Evolutionary conservation across 2,113 vertebrate species (phyloP).

Genomic region (Colistium nudipinnis): DNA sequence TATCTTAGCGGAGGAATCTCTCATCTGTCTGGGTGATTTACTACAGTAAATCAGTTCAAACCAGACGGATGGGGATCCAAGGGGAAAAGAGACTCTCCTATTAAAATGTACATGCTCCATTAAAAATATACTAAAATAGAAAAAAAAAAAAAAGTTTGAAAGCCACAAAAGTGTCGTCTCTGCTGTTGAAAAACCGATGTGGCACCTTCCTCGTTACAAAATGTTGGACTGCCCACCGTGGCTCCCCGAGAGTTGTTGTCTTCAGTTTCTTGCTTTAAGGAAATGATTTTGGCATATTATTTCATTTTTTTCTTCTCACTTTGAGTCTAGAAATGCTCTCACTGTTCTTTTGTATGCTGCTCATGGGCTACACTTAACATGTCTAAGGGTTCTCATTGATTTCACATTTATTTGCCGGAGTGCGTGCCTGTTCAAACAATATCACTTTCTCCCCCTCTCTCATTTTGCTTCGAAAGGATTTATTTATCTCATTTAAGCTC

Average conservation of each 20-base stretch:
- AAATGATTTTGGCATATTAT: conserved; percentile 45
- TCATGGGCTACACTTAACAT: conserved; percentile 18
- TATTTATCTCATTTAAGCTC: conserved; percentile 60
- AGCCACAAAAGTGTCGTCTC: neutral
- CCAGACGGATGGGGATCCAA: too few relatives aligned
- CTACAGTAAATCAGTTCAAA: too few relatives aligned
- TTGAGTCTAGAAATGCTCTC: conserved; percentile 8
- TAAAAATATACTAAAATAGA: neutral
- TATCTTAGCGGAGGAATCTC: too few relatives aligned
- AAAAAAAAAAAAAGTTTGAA: too few relatives aligned
- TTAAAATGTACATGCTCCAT: neutral
- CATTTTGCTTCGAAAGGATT: conserved; percentile 47
- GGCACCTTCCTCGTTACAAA: conserved; percentile 13
- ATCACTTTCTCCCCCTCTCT: conserved; percentile 17
- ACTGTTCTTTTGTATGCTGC: conserved; percentile 37
- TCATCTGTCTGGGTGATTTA: too few relatives aligned
- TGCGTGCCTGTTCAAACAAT: conserved; percentile 44
- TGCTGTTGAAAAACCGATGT: neutral
- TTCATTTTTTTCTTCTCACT: conserved; percentile 32
- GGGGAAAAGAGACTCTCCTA: too few relatives aligned
- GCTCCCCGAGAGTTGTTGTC: conserved; percentile 1
- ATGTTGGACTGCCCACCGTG: conserved; percentile 9
- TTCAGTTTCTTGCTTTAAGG: conserved; percentile 28
- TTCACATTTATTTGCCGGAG: conserved; percentile 68
- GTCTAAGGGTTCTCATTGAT: conserved; percentile 61